phyloP scores from a whole-genome alignment of 1,140 invertebrate species.

The Wasmannia auropunctata region DNA sequence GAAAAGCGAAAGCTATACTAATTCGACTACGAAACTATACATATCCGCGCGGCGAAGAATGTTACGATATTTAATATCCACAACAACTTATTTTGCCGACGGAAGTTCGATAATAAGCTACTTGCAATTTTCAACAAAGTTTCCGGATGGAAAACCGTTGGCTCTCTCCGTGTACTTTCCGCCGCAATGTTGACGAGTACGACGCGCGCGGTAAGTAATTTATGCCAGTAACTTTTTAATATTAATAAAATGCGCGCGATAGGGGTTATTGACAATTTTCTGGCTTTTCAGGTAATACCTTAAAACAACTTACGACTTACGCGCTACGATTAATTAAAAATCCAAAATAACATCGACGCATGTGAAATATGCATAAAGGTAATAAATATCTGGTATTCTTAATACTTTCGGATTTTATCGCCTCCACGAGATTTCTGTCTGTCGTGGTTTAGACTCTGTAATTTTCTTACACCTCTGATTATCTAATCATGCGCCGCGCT shows the following conservation, averaged over 20 bases:
- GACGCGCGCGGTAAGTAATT: slow-evolving; percentile 39
- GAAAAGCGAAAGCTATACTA: slow-evolving; percentile 35
- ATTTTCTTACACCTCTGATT: background rate
- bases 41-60: slow-evolving; percentile 9
- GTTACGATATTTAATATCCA: slow-evolving; percentile 58
- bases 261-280: slow-evolving; percentile 42
- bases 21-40: background rate
- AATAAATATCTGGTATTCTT: background rate
- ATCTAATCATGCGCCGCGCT: background rate
- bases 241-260: slow-evolving; percentile 47
- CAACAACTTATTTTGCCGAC: slow-evolving; percentile 32
- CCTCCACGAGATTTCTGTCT: background rate
- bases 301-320: background rate
- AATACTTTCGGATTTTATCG: background rate
- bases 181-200: slow-evolving; percentile 40
- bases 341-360: background rate
- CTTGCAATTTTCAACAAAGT: slow-evolving; percentile 48
- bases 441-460: background rate
- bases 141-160: slow-evolving; percentile 35
- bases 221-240: slow-evolving; percentile 55
- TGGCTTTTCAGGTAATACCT: background rate
- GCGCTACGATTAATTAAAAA: slow-evolving; percentile 24
- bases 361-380: background rate
- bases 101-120: slow-evolving; percentile 52
- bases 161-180: slow-evolving; percentile 18